phyloP scores from a whole-genome alignment of 2,888 invertebrate species.

The Drosophila mimica region DNA sequence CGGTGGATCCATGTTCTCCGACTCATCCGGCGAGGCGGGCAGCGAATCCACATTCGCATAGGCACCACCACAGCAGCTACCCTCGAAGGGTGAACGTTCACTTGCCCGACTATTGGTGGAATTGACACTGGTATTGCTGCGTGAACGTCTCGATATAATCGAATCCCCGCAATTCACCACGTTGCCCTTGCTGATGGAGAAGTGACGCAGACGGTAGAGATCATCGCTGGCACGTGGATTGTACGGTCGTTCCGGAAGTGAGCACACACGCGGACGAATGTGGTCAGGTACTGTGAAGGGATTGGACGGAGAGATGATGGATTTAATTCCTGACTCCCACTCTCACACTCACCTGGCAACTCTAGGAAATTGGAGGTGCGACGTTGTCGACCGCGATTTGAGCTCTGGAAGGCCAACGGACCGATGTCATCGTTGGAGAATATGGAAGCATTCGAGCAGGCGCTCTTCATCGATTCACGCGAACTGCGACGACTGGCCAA shows the following conservation, averaged over 20 bases:
- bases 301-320: not conserved
- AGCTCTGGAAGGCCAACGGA: constrained; percentile 92
- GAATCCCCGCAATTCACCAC: constrained; percentile 96
- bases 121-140: constrained; percentile 95
- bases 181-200: constrained; percentile 94
- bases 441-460: constrained; percentile 89
- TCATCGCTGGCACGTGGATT: constrained; percentile 94
- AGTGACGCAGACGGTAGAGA: constrained; percentile 92
- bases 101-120: constrained; percentile 93
- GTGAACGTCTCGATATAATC: constrained; percentile 92
- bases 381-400: constrained; percentile 91
- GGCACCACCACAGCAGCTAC: constrained; percentile 93
- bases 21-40: constrained; percentile 90
- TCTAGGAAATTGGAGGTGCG: constrained; percentile 95
- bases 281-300: constrained; percentile 91
- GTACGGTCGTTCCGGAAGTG: constrained; percentile 93
- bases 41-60: constrained; percentile 92
- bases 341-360: constrained; percentile 89
- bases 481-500: constrained; percentile 94
- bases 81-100: constrained; percentile 93
- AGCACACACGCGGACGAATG: constrained; percentile 92
- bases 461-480: constrained; percentile 88
- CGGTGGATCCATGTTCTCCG: constrained; percentile 87
- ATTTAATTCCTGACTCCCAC: not conserved
- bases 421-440: constrained; percentile 92